phyloP scores from a whole-genome alignment of 2,113 vertebrate genomes.

The Silurus glanis region DNA sequence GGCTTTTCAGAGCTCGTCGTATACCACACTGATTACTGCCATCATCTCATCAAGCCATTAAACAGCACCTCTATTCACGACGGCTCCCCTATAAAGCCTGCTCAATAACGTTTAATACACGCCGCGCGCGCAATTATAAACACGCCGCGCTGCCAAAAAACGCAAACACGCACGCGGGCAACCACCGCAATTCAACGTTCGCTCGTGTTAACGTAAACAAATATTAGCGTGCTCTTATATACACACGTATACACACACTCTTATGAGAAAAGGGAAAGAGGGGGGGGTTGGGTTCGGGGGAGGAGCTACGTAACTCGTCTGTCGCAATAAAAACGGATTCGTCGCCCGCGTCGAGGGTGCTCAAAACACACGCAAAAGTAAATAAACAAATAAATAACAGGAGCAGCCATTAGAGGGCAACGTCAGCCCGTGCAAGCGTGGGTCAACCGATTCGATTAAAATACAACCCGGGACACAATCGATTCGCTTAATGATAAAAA shows the following conservation, averaged over 20 bases:
- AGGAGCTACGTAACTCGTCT: neutral
- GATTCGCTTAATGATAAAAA: no score
- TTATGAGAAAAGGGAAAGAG: neutral
- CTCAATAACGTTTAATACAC: conserved; percentile 50
- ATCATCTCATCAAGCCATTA: conserved; percentile 55
- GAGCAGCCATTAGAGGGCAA: conserved; percentile 8
- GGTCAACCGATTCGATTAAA: neutral
- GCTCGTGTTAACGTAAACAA: conserved; percentile 37
- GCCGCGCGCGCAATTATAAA: conserved; percentile 39
- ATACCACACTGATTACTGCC: conserved; percentile 61
- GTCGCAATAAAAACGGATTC: neutral
- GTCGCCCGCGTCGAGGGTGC: neutral
- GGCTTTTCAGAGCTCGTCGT: conserved; percentile 70
- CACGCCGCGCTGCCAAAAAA: conserved; percentile 32
- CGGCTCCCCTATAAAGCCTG: conserved; percentile 44
- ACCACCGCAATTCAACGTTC: conserved; percentile 31
- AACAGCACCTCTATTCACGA: conserved; percentile 51
- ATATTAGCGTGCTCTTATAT: conserved; percentile 26
- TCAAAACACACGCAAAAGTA: neutral
- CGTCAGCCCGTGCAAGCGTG: neutral
- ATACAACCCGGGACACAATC: no score
- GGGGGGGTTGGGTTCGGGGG: no score
- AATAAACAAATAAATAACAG: neutral
- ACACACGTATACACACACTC: neutral
- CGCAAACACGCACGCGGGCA: conserved; percentile 18